Base-by-base conservation (phyloP, 2,113 vertebrate species). In the Rissa tridactyla region DNA sequence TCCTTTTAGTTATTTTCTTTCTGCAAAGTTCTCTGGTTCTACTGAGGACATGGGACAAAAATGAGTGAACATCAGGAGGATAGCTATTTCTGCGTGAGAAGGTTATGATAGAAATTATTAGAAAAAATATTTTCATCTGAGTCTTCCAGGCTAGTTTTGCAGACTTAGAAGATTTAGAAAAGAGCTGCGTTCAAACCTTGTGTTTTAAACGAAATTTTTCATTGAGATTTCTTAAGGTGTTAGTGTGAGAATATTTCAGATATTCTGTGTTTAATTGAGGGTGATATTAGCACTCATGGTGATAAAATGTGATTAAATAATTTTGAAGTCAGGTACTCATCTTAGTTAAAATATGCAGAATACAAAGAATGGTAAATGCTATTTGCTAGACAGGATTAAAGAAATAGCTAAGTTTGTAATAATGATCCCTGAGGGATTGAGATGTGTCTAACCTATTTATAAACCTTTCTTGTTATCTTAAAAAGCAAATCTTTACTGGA, bases 401-500 rank as follows among this genome's bases (percentile, higher is more conserved):
- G 47, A 83, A 76, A 64, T n/a, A 84, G 18, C 26, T 51, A 83
- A 70, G 10, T 54, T 70, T 85, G 44, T 89, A 55, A 92, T 64
- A 92, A 82, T 72, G 13, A 86, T 49, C 34, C 62, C 17, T 30
- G 49, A 88, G 75, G 78, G 15, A 25, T 57, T 90, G 57, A 79
- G 69, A 54, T 90, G 40, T 61, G 36, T 82, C 91, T 69, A 68
- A 79, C 40, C 61, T 81, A 94, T 88, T 86, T 94, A 93, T 73
- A 95, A 80, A 25, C 27, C 60, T 92, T 83, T 76, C n/a, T 84
- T 82, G 44, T 88, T 57, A 64, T 70, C 70, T 90, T 94, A 79
- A 94, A 92, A 88, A 92, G 15, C 6, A 70, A 80, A 71, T 36
- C 30, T 92, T 92, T 86, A 90, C 88, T 88, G 71, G 54, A 77